phyloP scores from a whole-genome alignment of 1,140 invertebrate genomes.

The Dendrolimus punctatus region DNA sequence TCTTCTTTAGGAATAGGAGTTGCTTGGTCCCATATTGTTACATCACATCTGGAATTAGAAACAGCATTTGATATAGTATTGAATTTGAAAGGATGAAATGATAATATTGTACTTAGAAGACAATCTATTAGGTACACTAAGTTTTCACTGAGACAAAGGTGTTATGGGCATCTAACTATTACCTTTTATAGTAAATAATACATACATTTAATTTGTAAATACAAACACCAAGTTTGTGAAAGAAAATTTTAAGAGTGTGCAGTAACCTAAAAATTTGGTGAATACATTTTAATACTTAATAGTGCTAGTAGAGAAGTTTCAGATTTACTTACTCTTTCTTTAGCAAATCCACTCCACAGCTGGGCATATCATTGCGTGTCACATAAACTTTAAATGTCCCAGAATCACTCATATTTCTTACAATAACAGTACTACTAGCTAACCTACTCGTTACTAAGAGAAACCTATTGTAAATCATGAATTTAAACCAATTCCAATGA shows the following conservation, averaged over 20 bases:
- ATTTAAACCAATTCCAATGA: conserved; percentile 18
- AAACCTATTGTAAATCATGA: conserved; percentile 53
- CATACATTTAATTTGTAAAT: too few species aligned
- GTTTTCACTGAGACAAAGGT: too few species aligned
- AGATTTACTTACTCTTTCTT: conserved; percentile 53
- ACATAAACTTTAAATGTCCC: conserved; percentile 57
- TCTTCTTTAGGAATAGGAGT: conserved; percentile 79
- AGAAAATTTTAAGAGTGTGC: too few species aligned
- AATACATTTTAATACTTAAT: neutral
- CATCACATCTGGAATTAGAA: conserved; percentile 76
- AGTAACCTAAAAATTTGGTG: neutral
- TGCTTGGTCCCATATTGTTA: conserved; percentile 77
- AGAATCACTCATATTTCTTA: conserved; percentile 43
- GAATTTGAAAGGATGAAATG: neutral
- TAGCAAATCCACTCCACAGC: conserved; percentile 65
- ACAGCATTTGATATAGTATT: neutral
- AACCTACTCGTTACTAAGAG: conserved; percentile 21
- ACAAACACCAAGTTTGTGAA: too few species aligned
- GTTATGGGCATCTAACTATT: too few species aligned
- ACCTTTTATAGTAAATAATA: too few species aligned
- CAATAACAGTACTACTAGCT: conserved; percentile 18
- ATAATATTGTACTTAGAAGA: too few species aligned
- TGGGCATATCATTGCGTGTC: conserved; percentile 69
- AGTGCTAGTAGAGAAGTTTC: neutral
- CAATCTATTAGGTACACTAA: too few species aligned